Base-by-base conservation (phyloP, 2,888 invertebrate species). In the Drosophila atroscutellata region DNA sequence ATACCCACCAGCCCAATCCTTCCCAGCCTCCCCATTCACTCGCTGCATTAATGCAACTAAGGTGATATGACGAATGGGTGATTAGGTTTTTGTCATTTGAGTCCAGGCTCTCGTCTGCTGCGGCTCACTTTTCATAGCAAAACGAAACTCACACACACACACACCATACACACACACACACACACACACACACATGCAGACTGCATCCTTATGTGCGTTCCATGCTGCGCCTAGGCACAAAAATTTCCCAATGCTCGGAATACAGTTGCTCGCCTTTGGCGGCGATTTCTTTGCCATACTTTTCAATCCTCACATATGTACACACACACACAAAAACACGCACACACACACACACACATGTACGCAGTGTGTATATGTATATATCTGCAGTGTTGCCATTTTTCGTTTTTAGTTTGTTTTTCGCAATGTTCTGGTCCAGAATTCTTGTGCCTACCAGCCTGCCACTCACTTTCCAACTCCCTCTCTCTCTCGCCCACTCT, bases 61-160 rank as follows among this genome's bases (percentile, higher is more conserved):
- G 90, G 86, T 91, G 89, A 89, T 88, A 86, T 85, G 77, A 86
- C 81, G 85, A 89, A 85, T 89, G 86, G 82, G 83, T 90, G 89
- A 91, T 90, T 91, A 88, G 88, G 86, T 83, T 79, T 83, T 81
- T 76, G 74, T 81, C 80, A 73, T 71, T 67, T 66, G 54, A 49
- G 9, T 20, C 20, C 34, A 34, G 32, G 36, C 24, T 7, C 30
- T 24, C 47, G 8, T 34, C n/a, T 26, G 15, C 37, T 54, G 39
- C 42, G 42, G 60, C 77, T 78, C 77, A 78, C 59, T 57, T 72
- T 78, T 75, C 78, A 28, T 52, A 47, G 67, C 55, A 39, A 28
- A 66, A 55, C 13, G 47, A 20, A 30, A 7, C 36, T 1, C 59
- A 18, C 37, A 47, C 36, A 2, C n/a, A n/a, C 28, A 11, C 58